phyloP scores from a whole-genome alignment of 2,888 invertebrate genomes.

The Pseudanteris insignis region DNA sequence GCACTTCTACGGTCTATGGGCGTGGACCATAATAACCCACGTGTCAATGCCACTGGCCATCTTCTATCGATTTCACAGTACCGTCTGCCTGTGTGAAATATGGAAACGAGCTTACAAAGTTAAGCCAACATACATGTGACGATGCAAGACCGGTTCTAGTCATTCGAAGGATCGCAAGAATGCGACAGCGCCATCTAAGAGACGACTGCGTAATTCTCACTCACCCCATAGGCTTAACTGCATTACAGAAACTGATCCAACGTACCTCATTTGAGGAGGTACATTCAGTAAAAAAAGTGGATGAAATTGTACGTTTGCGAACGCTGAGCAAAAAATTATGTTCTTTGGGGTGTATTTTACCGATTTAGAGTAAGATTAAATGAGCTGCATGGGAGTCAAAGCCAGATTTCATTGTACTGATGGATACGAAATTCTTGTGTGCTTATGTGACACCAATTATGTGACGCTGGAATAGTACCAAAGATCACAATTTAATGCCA shows the following conservation, averaged over 20 bases:
- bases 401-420: too few relatives aligned
- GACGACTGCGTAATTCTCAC: slow-evolving; percentile 52
- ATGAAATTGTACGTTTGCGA: too few relatives aligned
- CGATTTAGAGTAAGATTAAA: too few relatives aligned
- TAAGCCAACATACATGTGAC: slow-evolving; percentile 86
- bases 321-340: too few relatives aligned
- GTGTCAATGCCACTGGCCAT: slow-evolving; percentile 92
- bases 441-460: too few relatives aligned
- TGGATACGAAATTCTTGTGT: too few relatives aligned
- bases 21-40: slow-evolving; percentile 95
- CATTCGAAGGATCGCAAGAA: slow-evolving; percentile 12
- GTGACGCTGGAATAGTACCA: too few relatives aligned
- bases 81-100: slow-evolving; percentile 94
- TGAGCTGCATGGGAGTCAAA: too few relatives aligned
- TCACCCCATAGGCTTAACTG: slow-evolving; percentile 57
- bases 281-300: too few relatives aligned
- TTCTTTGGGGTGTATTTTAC: too few relatives aligned
- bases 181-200: slow-evolving; percentile 11
- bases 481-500: too few relatives aligned
- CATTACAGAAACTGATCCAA: slow-evolving; percentile 58
- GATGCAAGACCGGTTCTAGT: slow-evolving; percentile 52
- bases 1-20: slow-evolving; percentile 92
- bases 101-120: slow-evolving; percentile 96
- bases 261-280: slow-evolving; percentile 55
- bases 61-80: slow-evolving; percentile 91